These are phyloP conservation scores for Nymphalis urticae DNA, from an alignment of 2,888 invertebrate genomes.

Conservation along the genomic window DNA sequence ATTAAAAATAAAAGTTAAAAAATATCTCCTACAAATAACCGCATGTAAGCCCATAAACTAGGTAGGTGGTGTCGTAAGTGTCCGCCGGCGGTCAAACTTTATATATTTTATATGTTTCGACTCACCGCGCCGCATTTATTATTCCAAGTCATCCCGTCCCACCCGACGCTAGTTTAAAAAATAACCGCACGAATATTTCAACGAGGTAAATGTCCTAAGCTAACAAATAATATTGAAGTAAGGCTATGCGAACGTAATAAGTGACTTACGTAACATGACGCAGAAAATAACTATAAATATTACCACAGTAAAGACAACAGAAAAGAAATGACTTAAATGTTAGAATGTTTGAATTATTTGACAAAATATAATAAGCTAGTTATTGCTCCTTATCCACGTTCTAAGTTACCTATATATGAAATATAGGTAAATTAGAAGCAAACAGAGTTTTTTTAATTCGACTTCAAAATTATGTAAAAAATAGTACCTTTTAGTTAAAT, in stretches of 20 bases:
- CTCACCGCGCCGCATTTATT: conserved; percentile 69
- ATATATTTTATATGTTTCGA: conserved; percentile 75
- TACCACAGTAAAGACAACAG: no score
- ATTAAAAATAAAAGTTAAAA: conserved; percentile 6
- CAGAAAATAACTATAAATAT: no score
- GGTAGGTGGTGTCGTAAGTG: conserved; percentile 66
- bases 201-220: conserved; percentile 32
- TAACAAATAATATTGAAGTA: conserved; percentile 22
- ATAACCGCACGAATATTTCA: conserved; percentile 20
- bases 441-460: no score
- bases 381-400: no score
- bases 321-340: no score
- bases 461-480: no score
- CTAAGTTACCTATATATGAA: no score
- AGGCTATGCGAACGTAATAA: background rate
- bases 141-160: conserved; percentile 46
- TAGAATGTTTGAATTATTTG: no score
- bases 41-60: conserved; percentile 55
- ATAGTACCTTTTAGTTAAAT: no score
- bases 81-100: conserved; percentile 74
- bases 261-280: background rate
- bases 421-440: no score
- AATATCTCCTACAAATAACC: conserved; percentile 11
- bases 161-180: conserved; percentile 40
- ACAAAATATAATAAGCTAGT: no score